These are phyloP conservation scores for Pollenia labialis DNA, from an alignment of 2,888 invertebrate species.

Conservation along the genomic window DNA sequence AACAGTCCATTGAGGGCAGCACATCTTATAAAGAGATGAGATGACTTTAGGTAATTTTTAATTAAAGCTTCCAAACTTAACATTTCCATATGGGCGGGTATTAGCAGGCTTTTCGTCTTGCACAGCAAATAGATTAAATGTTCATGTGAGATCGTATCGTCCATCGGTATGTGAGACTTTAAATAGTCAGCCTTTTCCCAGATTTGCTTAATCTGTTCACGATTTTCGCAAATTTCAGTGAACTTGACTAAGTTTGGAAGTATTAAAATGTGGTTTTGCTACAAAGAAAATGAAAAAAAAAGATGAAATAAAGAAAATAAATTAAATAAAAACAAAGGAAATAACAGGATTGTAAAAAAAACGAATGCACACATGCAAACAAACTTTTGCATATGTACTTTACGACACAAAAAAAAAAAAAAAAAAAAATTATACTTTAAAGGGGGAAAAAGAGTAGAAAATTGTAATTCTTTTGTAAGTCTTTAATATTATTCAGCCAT, in stretches of 20 bases:
- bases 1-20: conserved; percentile 83
- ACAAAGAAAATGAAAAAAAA: conserved; percentile 58
- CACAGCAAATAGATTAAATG: conserved; percentile 84
- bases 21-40: conserved; percentile 84
- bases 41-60: conserved; percentile 83
- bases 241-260: conserved; percentile 89
- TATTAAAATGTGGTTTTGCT: conserved; percentile 85
- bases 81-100: conserved; percentile 83
- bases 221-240: conserved; percentile 91
- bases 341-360: conserved; percentile 17
- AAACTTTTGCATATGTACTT: conserved; percentile 23
- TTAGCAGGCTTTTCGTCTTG: conserved; percentile 83
- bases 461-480: conserved; percentile 68
- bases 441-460: conserved; percentile 48
- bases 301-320: conserved; percentile 55
- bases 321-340: conserved; percentile 65
- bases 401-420: conserved; percentile 1
- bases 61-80: conserved; percentile 82
- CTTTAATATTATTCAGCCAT: conserved; percentile 63
- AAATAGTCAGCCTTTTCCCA: conserved; percentile 88
- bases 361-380: conserved; percentile 21
- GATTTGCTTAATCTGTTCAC: conserved; percentile 92
- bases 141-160: conserved; percentile 90
- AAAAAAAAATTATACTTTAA: conserved; percentile 1
- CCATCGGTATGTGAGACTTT: conserved; percentile 87